Evolutionary conservation across 2,797 vertebrate species (phyloP).

Genomic region (Euphonia xanthogaster): DNA sequence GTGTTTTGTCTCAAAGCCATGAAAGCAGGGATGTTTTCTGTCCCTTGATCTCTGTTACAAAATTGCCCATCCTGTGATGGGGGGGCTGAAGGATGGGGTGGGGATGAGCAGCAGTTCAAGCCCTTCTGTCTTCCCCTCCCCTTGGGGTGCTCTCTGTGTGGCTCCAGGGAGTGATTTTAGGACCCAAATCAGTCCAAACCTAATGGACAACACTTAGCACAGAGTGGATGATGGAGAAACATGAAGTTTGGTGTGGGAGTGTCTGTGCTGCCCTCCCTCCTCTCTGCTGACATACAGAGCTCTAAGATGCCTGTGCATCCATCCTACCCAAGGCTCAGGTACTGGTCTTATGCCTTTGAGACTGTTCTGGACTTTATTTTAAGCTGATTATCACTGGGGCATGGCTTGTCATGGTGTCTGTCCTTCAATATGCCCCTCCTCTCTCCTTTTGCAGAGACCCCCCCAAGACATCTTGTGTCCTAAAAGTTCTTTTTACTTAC

Average conservation of each 20-base stretch:
- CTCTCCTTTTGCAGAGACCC: not conserved
- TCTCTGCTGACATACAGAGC: not conserved
- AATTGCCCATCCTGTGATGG: not conserved
- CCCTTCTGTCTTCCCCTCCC: not conserved
- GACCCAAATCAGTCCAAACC: accelerated
- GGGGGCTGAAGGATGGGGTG: not conserved
- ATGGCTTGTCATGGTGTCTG: not conserved
- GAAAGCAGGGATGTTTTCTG: not conserved
- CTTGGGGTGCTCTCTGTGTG: accelerated
- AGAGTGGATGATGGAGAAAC: not conserved
- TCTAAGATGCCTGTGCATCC: not conserved
- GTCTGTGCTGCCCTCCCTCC: not conserved
- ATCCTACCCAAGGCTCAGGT: not conserved
- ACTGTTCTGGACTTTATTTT: not conserved
- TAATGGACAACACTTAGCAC: accelerated
- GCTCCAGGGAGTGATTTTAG: not conserved
- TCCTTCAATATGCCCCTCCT: not conserved
- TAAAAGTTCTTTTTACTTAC: not conserved
- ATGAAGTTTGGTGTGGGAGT: not conserved
- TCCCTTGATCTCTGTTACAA: not conserved
- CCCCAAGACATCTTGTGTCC: not conserved
- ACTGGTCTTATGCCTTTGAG: not conserved
- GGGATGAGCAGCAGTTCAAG: not conserved
- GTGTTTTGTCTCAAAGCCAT: not conserved
- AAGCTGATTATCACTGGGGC: not conserved